These are phyloP conservation scores for Acronicta leporina DNA, from an alignment of 2,888 invertebrate genomes.

Conservation along the genomic window DNA sequence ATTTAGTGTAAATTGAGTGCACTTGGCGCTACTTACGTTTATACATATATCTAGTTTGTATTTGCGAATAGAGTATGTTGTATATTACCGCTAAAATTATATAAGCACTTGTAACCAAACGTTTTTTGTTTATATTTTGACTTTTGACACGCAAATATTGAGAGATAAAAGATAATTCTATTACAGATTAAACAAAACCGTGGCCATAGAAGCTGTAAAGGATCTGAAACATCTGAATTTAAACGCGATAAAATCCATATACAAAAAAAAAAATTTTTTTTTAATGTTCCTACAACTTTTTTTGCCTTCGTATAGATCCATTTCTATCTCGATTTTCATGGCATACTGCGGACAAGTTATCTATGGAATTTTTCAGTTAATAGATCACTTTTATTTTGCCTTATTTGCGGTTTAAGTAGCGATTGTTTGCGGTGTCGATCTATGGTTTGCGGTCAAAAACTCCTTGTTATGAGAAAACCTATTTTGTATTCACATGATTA, in stretches of 20 bases:
- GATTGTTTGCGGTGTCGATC: constrained; percentile 17
- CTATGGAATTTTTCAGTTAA: constrained; percentile 13
- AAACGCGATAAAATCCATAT: too few species aligned
- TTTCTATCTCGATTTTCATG: background rate
- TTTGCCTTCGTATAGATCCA: too few species aligned
- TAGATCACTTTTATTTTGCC: constrained; percentile 1
- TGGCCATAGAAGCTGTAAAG: too few species aligned
- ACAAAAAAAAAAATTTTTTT: too few species aligned
- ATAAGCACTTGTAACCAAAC: too few species aligned
- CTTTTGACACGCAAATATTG: too few species aligned
- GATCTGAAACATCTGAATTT: too few species aligned
- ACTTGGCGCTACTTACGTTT: constrained; percentile 22
- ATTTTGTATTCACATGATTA: background rate
- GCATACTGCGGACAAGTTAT: background rate
- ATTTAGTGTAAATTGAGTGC: constrained; percentile 45
- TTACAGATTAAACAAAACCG: too few species aligned
- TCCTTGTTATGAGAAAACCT: background rate
- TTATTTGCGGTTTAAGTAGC: constrained; percentile 14
- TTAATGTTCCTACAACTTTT: too few species aligned
- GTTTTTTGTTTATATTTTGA: too few species aligned
- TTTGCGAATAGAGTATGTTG: constrained; percentile 11
- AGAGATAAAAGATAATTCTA: too few species aligned
- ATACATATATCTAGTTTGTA: constrained; percentile 2
- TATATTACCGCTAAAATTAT: constrained; percentile 1
- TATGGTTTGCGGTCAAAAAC: constrained; percentile 9